Base-by-base conservation (phyloP, 2,888 invertebrate species). In the Cyclophora albipunctata region DNA sequence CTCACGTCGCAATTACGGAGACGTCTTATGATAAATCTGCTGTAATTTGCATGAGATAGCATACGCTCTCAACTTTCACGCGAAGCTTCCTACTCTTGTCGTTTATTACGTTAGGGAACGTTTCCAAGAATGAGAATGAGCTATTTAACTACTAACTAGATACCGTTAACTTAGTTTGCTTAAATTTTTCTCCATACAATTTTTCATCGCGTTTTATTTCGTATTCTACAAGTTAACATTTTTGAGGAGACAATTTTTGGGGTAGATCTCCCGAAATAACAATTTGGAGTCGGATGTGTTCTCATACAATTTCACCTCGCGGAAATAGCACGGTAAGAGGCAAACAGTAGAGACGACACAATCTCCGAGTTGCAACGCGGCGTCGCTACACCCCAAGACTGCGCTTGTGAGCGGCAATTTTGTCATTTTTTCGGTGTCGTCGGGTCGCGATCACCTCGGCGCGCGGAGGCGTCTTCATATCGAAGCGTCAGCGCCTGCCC, bases 41-140 rank as follows among this genome's bases (percentile, higher is more conserved):
- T 76, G 85, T 86, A 88, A 88, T 88, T 88, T 88, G 86, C 87
- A 87, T 88, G 86, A 88, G 86, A 88, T 86, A 87, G 87, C 88
- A 87, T 88, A 88, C 85, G 88, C 84, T 86, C 83, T 82, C 84
- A 86, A 87, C 86, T 88, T 88, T 87, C 83, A 80, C 82, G 84
- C 81, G 80, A 75, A 80, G 82, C 84, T 85, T 82, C 80, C 79
- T 81, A 80, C 83, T 84, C 83, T 81, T 85, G 83, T 78, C 85
- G 81, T 85, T 86, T 86, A 87, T 87, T 84, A 87, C 85, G 75
- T 84, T 82, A 82, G 73, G 79, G 76, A 81, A 84, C 84, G 82
- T 85, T 85, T 81, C 76, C 81, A 79, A 82, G 86, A 86, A 86
- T 85, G 79, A 79, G 77, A 86, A 85, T 83, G 84, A 83, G 84